Evolutionary conservation across 2,888 invertebrate genomes (phyloP).

Genomic region (Gymnocheta viridis): DNA sequence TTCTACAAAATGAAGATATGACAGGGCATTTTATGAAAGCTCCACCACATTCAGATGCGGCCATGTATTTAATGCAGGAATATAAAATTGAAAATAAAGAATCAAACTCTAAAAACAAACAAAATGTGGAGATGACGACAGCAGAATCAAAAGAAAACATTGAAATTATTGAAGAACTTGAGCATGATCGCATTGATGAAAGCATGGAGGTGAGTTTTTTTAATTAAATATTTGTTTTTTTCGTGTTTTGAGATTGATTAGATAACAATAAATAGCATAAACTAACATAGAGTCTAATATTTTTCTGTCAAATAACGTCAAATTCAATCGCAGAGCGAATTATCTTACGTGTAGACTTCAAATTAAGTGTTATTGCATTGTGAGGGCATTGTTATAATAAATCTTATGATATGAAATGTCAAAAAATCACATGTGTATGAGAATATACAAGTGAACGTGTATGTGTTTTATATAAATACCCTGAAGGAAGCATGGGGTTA

Average conservation of each 20-base stretch:
- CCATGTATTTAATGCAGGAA: conserved; percentile 81
- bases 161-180: conserved; percentile 41
- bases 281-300: too few species aligned
- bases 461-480: too few species aligned
- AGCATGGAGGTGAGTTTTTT: conserved; percentile 80
- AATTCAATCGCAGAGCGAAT: too few species aligned
- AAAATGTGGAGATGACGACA: background rate
- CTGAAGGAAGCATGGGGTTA: too few species aligned
- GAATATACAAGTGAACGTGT: too few species aligned
- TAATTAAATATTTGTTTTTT: background rate
- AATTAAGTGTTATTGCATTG: too few species aligned
- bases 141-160: conserved; percentile 41
- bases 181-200: conserved; percentile 75
- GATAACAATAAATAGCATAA: background rate
- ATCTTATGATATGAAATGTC: too few species aligned
- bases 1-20: conserved; percentile 77
- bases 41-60: conserved; percentile 81
- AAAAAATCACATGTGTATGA: too few species aligned
- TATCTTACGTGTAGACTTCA: too few species aligned
- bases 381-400: too few species aligned
- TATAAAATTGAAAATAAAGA: conserved; percentile 74
- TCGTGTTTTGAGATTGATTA: background rate
- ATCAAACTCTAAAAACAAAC: conserved; percentile 16
- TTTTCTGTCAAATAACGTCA: too few species aligned
- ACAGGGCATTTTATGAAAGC: conserved; percentile 78